Percentiles rank a stretch among this genome's conserved stretches.
phyloP scores from a whole-genome alignment of 1,140 invertebrate species.

The Habropoda laboriosa region DNA sequence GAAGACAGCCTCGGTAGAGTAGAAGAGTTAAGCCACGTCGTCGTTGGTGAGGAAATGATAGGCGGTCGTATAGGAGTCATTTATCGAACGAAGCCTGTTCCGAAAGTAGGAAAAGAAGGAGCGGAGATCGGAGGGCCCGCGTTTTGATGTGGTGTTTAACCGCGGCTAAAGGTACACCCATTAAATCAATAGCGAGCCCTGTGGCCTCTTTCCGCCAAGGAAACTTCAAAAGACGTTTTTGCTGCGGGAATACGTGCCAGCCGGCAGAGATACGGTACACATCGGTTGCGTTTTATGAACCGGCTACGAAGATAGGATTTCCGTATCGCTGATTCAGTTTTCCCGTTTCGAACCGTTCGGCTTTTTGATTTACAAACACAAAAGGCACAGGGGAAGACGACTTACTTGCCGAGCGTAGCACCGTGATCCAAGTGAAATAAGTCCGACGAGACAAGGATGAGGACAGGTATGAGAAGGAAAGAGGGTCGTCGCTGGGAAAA shows the following conservation, averaged over 20 bases:
- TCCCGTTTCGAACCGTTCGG: background rate
- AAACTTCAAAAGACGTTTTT: constrained; percentile 68
- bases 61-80: constrained; percentile 47
- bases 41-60: constrained; percentile 32
- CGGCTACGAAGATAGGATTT: constrained; percentile 38
- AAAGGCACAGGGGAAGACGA: background rate
- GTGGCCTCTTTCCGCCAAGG: constrained; percentile 24
- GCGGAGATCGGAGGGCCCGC: constrained; percentile 9
- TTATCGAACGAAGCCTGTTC: constrained; percentile 55
- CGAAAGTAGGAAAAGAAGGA: constrained; percentile 33
- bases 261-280: constrained; percentile 19
- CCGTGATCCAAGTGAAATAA: background rate
- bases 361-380: constrained; percentile 35
- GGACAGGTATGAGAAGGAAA: background rate
- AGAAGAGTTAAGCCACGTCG: background rate
- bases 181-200: constrained; percentile 61
- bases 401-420: background rate
- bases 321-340: constrained; percentile 36
- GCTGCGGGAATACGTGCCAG: constrained; percentile 26
- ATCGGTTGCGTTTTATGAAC: constrained; percentile 51
- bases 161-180: constrained; percentile 54
- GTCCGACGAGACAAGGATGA: background rate
- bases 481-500: no score
- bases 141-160: constrained; percentile 66
- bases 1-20: background rate